These are phyloP conservation scores for Ornithoptera alexandrae DNA, from an alignment of 2,888 invertebrate genomes.

Conservation along the genomic window DNA sequence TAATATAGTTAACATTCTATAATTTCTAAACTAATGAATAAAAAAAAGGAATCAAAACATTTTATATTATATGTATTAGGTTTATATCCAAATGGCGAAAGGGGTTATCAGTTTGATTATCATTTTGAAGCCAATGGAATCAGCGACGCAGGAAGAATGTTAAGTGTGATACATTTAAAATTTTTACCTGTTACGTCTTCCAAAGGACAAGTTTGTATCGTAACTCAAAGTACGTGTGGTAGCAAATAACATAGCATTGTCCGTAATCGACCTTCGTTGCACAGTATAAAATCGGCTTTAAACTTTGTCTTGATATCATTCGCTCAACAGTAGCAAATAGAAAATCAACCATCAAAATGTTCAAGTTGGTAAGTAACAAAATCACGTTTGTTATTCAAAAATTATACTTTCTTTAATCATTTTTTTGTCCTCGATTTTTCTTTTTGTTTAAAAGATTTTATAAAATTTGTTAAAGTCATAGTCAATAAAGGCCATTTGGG, in stretches of 20 bases:
- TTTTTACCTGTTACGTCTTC: constrained; percentile 17
- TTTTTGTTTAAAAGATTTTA: background rate
- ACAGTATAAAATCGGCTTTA: constrained; percentile 48
- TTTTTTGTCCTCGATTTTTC: background rate
- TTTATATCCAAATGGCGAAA: background rate
- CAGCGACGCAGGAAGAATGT: constrained; percentile 11
- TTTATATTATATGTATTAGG: too few species aligned
- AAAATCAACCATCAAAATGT: constrained; percentile 40
- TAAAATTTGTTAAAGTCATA: too few species aligned
- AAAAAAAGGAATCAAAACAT: too few species aligned
- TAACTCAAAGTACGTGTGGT: constrained; percentile 42
- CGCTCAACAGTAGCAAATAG: constrained; percentile 39
- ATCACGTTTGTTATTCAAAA: background rate
- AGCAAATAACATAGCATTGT: constrained; percentile 41
- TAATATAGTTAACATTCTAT: too few species aligned
- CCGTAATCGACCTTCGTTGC: constrained; percentile 48
- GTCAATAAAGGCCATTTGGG: background rate
- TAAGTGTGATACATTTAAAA: constrained; percentile 20
- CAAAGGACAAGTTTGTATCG: constrained; percentile 35
- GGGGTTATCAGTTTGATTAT: constrained; percentile 11
- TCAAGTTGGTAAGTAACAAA: constrained; percentile 45
- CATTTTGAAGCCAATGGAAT: constrained; percentile 4
- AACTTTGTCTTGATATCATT: constrained; percentile 44
- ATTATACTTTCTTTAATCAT: background rate
- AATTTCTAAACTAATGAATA: too few species aligned